A percentile compares a stretch with the other conserved stretches of the same genome.
Evolutionary conservation across 53 echinoderm and acorn worm genomes (phyloP).

Genomic region (Stichopus horrens): DNA sequence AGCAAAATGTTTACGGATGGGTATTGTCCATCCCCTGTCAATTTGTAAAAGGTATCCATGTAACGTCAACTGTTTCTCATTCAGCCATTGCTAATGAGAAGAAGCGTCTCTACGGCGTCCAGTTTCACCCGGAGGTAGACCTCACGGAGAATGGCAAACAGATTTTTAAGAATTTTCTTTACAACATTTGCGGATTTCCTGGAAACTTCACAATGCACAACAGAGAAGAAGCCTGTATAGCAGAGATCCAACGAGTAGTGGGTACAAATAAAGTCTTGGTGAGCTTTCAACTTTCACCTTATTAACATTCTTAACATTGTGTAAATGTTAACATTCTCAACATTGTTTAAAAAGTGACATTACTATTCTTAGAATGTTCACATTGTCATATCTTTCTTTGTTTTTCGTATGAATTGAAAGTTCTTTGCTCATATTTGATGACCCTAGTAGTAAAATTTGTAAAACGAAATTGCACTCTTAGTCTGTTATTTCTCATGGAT

Average conservation of each 20-base stretch:
- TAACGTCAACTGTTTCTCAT: background rate
- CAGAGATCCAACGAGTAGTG: slow-evolving; percentile 71
- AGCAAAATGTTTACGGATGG: too few species aligned
- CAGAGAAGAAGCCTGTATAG: slow-evolving; percentile 68
- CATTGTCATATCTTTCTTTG: background rate
- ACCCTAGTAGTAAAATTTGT: too few species aligned
- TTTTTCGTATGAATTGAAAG: background rate
- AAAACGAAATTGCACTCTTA: too few species aligned
- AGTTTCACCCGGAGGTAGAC: slow-evolving; percentile 97
- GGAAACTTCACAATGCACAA: slow-evolving; percentile 81
- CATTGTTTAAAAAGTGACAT: background rate
- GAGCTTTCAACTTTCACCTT: slow-evolving; percentile 1
- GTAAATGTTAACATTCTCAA: too few species aligned
- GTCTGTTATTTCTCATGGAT: too few species aligned
- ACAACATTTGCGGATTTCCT: slow-evolving; percentile 57
- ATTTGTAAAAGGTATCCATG: background rate
- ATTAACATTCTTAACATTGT: too few species aligned
- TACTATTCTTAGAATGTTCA: background rate
- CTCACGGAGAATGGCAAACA: slow-evolving; percentile 82
- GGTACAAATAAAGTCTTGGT: slow-evolving; percentile 93
- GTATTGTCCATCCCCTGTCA: background rate
- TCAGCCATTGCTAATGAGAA: slow-evolving; percentile 91
- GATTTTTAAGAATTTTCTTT: slow-evolving; percentile 87
- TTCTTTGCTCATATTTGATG: background rate
- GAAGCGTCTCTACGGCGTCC: slow-evolving; percentile 80